phyloP scores from a whole-genome alignment of 2,113 vertebrate species.

The Grammomys surdaster region DNA sequence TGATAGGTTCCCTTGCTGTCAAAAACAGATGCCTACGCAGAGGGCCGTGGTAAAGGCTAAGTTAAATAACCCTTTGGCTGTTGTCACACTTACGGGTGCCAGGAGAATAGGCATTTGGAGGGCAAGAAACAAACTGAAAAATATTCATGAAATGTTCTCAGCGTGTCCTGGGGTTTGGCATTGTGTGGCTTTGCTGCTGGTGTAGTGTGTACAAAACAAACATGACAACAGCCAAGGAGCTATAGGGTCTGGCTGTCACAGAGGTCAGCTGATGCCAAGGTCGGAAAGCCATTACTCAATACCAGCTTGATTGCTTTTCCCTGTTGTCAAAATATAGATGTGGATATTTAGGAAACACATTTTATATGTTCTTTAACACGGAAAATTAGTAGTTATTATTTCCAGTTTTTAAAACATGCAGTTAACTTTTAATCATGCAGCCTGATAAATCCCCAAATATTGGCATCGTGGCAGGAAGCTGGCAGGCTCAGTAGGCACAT shows the following conservation, averaged over 20 bases:
- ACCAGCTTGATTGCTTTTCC: background rate
- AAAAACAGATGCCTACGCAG: background rate
- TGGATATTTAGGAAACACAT: constrained; percentile 51
- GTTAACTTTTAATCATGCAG: background rate
- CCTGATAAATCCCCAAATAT: background rate
- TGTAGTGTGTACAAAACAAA: background rate
- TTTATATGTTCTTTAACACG: background rate
- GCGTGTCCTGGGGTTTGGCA: background rate
- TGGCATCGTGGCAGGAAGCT: background rate
- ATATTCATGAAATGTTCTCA: background rate
- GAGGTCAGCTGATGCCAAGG: background rate
- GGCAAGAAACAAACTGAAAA: background rate
- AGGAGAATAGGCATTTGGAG: background rate
- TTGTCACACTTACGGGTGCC: background rate
- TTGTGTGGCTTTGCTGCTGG: background rate
- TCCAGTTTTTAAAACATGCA: background rate
- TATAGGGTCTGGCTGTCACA: constrained; percentile 22
- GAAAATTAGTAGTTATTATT: constrained; percentile 7
- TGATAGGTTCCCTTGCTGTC: no score
- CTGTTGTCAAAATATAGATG: background rate
- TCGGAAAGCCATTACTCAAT: background rate
- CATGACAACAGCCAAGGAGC: background rate
- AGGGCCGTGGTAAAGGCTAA: background rate
- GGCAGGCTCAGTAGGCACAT: background rate
- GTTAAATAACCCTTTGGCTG: background rate